These are phyloP conservation scores for Pantherophis guttatus DNA, from an alignment of 2,113 vertebrate species.

Conservation along the genomic window DNA sequence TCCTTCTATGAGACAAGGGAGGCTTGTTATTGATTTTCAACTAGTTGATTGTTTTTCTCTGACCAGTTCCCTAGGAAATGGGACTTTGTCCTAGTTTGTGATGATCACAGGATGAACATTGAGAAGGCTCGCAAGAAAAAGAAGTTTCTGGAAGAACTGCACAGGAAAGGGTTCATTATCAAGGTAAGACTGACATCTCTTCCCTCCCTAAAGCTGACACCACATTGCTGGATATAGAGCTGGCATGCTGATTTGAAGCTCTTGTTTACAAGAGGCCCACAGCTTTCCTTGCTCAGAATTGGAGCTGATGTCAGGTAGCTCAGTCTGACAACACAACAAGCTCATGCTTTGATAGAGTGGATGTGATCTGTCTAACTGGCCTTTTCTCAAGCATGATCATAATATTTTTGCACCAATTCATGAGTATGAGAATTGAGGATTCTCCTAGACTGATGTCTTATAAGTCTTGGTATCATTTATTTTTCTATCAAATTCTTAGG, in stretches of 20 bases:
- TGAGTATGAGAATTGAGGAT: neutral
- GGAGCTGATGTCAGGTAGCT: neutral
- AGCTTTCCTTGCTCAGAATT: neutral
- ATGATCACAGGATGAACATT: constrained; percentile 14
- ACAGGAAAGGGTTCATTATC: constrained; percentile 71
- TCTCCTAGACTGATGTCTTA: neutral
- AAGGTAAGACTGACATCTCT: constrained; percentile 68
- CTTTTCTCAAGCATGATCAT: neutral
- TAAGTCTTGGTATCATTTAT: neutral
- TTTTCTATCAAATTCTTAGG: constrained; percentile 60
- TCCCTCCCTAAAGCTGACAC: neutral
- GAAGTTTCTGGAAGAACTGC: constrained; percentile 73
- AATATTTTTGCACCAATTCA: neutral
- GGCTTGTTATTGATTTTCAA: neutral
- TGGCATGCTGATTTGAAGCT: accelerated
- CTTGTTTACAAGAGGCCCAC: neutral
- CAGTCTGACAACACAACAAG: no score
- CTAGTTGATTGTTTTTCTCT: neutral
- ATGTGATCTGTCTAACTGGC: neutral
- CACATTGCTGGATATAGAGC: neutral
- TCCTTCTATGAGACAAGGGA: neutral
- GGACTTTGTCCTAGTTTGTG: constrained; percentile 83
- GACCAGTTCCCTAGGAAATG: constrained; percentile 58
- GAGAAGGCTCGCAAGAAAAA: constrained; percentile 60
- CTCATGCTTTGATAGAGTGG: neutral